Evolutionary conservation across 2,797 vertebrate genomes (phyloP).

Genomic region (Semotilus atromaculatus): DNA sequence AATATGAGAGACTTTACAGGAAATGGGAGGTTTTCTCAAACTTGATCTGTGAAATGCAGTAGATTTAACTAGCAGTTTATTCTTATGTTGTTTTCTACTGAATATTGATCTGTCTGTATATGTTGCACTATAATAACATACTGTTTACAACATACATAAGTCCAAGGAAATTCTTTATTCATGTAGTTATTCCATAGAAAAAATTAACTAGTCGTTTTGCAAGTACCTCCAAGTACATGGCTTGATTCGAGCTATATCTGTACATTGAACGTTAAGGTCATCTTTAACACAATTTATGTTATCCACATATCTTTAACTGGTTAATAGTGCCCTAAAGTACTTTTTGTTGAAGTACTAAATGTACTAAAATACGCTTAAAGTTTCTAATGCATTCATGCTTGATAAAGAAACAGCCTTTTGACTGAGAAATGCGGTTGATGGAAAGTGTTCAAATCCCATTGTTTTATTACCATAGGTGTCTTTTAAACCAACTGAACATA

Average conservation of each 20-base stretch:
- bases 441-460: slow-evolving; percentile 8
- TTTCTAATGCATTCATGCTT: neutral
- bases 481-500: slow-evolving; percentile 32
- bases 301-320: neutral
- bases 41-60: slow-evolving; percentile 33
- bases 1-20: slow-evolving; percentile 4
- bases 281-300: neutral
- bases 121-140: slow-evolving; percentile 47
- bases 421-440: slow-evolving; percentile 34
- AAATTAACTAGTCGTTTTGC: neutral
- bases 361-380: neutral
- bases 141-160: slow-evolving; percentile 46
- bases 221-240: neutral
- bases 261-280: neutral
- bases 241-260: neutral
- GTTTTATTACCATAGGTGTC: slow-evolving; percentile 27
- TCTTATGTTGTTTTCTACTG: slow-evolving; percentile 40
- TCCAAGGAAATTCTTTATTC: slow-evolving; percentile 23
- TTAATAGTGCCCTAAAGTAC: slow-evolving; percentile 6
- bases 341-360: neutral
- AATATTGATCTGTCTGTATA: slow-evolving; percentile 51
- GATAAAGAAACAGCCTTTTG: neutral
- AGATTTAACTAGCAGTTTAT: slow-evolving; percentile 21
- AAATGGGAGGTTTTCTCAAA: slow-evolving; percentile 20
- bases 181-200: slow-evolving; percentile 20